Evolutionary conservation across 2,888 invertebrate species (phyloP).

Genomic region (Habroteleia sp.): DNA sequence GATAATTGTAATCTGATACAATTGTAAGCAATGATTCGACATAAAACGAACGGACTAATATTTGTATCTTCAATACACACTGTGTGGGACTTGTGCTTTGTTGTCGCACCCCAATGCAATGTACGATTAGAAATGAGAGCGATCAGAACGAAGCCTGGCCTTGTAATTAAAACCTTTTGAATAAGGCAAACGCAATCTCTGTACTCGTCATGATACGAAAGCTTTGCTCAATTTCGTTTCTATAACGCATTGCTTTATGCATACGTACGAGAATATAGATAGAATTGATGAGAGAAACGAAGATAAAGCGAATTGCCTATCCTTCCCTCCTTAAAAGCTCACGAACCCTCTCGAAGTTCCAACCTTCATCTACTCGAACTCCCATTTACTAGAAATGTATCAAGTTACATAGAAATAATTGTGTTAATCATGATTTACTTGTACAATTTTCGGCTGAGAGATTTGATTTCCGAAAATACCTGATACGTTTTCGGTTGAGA

Average conservation of each 20-base stretch:
- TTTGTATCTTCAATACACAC: conserved; percentile 48
- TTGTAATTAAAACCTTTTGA: conserved; percentile 78
- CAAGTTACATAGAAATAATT: conserved; percentile 80
- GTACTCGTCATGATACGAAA: conserved; percentile 61
- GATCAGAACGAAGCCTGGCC: conserved; percentile 60
- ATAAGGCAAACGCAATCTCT: conserved; percentile 79
- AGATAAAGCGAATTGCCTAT: conserved; percentile 60
- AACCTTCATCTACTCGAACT: conserved; percentile 57
- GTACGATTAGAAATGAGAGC: conserved; percentile 53
- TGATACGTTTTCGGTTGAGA: conserved; percentile 29
- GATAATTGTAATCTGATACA: conserved; percentile 48
- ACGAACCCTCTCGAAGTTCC: conserved; percentile 70
- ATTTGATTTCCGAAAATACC: conserved; percentile 9
- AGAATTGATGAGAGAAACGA: conserved; percentile 6
- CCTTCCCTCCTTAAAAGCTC: conserved; percentile 77
- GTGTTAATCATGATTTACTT: conserved; percentile 80
- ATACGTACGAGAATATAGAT: conserved; percentile 58
- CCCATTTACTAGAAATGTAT: conserved; percentile 73
- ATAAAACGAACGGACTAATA: conserved; percentile 30
- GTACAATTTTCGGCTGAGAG: conserved; percentile 70
- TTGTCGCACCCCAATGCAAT: conserved; percentile 33
- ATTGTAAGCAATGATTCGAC: conserved; percentile 9
- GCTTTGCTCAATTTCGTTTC: conserved; percentile 72
- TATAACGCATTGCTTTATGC: conserved; percentile 68
- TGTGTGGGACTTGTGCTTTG: conserved; percentile 56